Conservation (phyloP, 2,888 invertebrate species). For the Encarsia formosa region DNA sequence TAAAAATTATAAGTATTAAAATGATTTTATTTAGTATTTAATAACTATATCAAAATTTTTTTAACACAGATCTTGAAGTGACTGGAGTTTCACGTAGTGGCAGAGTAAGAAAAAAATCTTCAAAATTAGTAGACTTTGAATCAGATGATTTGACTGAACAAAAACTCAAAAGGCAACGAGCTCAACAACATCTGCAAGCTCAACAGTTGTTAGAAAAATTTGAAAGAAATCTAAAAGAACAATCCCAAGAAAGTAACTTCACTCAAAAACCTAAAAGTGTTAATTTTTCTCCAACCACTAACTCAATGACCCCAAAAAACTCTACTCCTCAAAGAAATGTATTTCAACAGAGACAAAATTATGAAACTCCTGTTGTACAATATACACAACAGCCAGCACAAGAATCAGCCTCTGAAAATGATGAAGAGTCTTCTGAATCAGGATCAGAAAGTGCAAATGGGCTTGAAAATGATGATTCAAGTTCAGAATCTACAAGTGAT, state of each 20-base stretch:
- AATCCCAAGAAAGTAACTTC: background rate
- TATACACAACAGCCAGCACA: slow-evolving; percentile 32
- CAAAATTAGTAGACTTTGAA: slow-evolving; percentile 89
- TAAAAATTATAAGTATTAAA: background rate
- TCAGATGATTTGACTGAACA: slow-evolving; percentile 77
- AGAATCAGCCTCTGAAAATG: slow-evolving; percentile 44
- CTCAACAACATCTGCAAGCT: slow-evolving; percentile 34
- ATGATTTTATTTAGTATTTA: background rate
- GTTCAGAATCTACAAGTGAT: slow-evolving; percentile 40
- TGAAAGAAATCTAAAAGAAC: slow-evolving; percentile 35
- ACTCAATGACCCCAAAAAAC: slow-evolving; percentile 31
- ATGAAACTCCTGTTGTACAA: background rate
- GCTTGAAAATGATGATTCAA: slow-evolving; percentile 40
- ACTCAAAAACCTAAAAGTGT: slow-evolving; percentile 7
- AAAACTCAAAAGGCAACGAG: slow-evolving; percentile 53
- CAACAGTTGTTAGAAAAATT: slow-evolving; percentile 45
- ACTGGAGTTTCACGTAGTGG: slow-evolving; percentile 87
- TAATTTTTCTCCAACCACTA: slow-evolving; percentile 4
- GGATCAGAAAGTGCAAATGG: slow-evolving; percentile 44
- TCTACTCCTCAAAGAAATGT: slow-evolving; percentile 21
- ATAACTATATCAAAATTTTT: slow-evolving; percentile 44
- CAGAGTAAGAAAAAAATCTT: slow-evolving; percentile 89
- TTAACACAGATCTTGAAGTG: slow-evolving; percentile 66
- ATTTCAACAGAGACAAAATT: slow-evolving; percentile 7
- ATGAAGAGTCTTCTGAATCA: slow-evolving; percentile 43